Evolutionary conservation across 2,888 invertebrate genomes (phyloP), one percentile per base, ranked within the genome.

Genomic region (Drosophila prolongata): DNA sequence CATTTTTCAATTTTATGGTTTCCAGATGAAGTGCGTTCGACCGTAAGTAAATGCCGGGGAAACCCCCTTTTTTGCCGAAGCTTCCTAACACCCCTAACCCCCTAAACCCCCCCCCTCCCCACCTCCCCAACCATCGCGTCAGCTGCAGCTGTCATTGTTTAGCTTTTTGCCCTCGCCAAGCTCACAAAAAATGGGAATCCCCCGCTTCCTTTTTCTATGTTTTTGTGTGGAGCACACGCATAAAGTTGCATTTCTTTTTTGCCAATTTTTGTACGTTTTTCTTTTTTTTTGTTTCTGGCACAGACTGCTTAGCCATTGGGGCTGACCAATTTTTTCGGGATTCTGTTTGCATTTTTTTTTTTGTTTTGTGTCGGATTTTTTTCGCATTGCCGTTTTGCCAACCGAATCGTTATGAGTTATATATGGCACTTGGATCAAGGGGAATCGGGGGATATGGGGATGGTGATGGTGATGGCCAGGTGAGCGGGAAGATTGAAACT

Each of bases 1-100:
- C 77, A 80, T 86, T 90, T 90, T 89, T 88, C 90, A 90, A 90
- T 90, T 90, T 89, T 90, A 90, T 90, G 90, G 90, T 86, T 90
- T 88, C 89, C 89, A 90, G 88, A 90, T 90, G 90, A 90, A 90
- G 88, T 90, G 89, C 84, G 82, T 82, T 87, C 83, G 84, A 80
- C 89, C 88, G 83, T 82, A 86, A 90, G 80, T 83, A 87, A 90
- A 88, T 89, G 76, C 80, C 73, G 67, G 55, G 73, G 67, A 73
- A 67, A 56, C 70, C 47, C 58, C 46, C 54, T 14, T 66, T 46
- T 55, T 40, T 38, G 34, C 57, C 44, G 1, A 24, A n/a, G 4
- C 14, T n/a, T 27, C 3, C 3, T 16, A 38, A 9, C 8, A 9
- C 16, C 14, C 8, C 3, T 3, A 47, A 47, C 49, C 11, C 9